These are phyloP conservation scores for Motacilla tschutschensis DNA, from an alignment of 2,113 vertebrate genomes.

Conservation along the genomic window DNA sequence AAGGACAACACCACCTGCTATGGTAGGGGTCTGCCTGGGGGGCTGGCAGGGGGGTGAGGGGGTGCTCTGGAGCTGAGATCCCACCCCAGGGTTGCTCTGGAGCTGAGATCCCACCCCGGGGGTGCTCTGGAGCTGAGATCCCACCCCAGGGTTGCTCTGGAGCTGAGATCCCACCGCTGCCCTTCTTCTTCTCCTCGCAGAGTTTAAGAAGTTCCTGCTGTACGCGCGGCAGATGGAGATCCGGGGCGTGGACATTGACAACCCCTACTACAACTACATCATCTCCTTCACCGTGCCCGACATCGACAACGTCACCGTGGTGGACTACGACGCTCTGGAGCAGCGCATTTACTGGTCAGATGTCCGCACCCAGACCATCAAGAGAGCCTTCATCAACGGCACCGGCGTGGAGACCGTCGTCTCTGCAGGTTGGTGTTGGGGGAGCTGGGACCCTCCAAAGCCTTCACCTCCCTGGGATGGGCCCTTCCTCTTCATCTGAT, in stretches of 20 bases:
- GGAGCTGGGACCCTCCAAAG: fast-evolving
- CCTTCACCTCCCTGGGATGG: fast-evolving
- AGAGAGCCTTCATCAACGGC: conserved; percentile 95
- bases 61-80: fast-evolving
- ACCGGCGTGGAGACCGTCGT: conserved; percentile 93
- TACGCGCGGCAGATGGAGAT: conserved; percentile 98
- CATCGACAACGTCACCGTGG: conserved; percentile 94
- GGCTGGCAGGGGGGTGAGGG: fast-evolving
- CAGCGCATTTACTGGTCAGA: conserved; percentile 97
- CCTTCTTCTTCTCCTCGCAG: conserved; percentile 50
- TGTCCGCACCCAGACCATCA: conserved; percentile 94
- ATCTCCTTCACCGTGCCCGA: conserved; percentile 98
- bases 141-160: fast-evolving
- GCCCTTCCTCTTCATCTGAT: background rate
- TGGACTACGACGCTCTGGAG: conserved; percentile 92
- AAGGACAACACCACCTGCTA: conserved; percentile 89
- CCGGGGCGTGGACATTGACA: conserved; percentile 92
- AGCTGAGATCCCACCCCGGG: fast-evolving
- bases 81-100: fast-evolving
- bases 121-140: fast-evolving
- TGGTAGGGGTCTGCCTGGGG: conserved; percentile 67
- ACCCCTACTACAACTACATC: conserved; percentile 98
- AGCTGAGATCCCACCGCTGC: fast-evolving
- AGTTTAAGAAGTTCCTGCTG: conserved; percentile 94
- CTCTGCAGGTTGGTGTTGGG: conserved; percentile 71